A percentile compares a stretch with the other conserved stretches of the same genome.
These are phyloP conservation scores for Meriones unguiculatus DNA, from an alignment of 2,113 vertebrate species.

Conservation along the genomic window DNA sequence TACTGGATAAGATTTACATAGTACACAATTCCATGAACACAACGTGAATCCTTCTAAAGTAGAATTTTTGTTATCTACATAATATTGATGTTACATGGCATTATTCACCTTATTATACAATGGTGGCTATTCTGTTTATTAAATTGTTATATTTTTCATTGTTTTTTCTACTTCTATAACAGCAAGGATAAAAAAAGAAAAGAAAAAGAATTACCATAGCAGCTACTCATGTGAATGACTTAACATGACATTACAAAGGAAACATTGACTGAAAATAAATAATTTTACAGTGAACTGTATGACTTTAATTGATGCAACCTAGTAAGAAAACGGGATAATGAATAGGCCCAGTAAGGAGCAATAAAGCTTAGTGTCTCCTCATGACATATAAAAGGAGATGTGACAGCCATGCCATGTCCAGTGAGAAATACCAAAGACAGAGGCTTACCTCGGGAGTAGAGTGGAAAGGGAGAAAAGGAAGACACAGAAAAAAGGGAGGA, in stretches of 20 bases:
- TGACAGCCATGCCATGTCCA: fast-evolving
- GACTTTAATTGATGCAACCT: background rate
- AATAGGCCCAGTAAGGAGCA: background rate
- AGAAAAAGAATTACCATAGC: background rate
- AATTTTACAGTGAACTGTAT: background rate
- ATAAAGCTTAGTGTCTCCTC: background rate
- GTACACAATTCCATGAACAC: background rate
- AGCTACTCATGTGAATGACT: background rate
- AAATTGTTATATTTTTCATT: background rate
- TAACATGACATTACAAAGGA: background rate
- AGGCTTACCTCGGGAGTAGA: background rate
- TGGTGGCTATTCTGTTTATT: background rate
- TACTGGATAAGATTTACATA: background rate
- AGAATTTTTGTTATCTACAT: background rate
- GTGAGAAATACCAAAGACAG: too few species aligned
- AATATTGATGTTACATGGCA: too few species aligned
- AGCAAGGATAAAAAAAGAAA: constrained; percentile 29
- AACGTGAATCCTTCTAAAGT: background rate
- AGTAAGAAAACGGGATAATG: background rate
- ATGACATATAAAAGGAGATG: background rate
- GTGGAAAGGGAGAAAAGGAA: too few species aligned
- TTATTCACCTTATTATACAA: background rate
- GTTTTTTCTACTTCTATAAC: background rate
- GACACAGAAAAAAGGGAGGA: fast-evolving
- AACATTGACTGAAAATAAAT: background rate